Percentiles rank a stretch among this genome's conserved stretches.
Conservation (phyloP, 2,888 invertebrate species). For the Norana najaformis region DNA sequence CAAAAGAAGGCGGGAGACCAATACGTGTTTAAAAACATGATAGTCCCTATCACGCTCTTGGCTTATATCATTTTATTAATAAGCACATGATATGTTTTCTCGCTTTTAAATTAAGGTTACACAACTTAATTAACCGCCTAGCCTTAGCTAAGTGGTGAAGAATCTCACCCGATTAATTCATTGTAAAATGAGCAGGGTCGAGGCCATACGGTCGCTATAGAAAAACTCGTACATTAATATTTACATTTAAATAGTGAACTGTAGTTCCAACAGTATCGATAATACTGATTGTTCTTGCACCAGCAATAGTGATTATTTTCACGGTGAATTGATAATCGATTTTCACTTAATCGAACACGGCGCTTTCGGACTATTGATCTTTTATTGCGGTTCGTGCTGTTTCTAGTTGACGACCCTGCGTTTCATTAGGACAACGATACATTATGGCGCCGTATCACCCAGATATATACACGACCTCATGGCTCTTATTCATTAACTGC, state of each 20-base stretch:
- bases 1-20: too few species aligned
- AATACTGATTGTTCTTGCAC: background rate
- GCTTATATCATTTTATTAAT: too few species aligned
- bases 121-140: background rate
- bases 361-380: background rate
- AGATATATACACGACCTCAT: background rate
- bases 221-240: too few species aligned
- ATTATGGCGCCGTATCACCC: background rate
- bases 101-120: background rate
- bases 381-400: background rate
- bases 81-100: background rate
- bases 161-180: too few species aligned
- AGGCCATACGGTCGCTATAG: too few species aligned
- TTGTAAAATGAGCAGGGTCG: too few species aligned
- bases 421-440: background rate
- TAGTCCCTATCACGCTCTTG: too few species aligned
- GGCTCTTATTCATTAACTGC: background rate
- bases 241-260: too few species aligned
- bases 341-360: background rate
- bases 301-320: background rate
- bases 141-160: background rate
- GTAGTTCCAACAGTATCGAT: too few species aligned
- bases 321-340: background rate
- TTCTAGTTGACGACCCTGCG: background rate
- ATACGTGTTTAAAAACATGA: too few species aligned